Percentiles rank a stretch among this genome's conserved stretches.
Conservation (phyloP, 2,113 vertebrate species). For the Probosciger aterrimus region DNA sequence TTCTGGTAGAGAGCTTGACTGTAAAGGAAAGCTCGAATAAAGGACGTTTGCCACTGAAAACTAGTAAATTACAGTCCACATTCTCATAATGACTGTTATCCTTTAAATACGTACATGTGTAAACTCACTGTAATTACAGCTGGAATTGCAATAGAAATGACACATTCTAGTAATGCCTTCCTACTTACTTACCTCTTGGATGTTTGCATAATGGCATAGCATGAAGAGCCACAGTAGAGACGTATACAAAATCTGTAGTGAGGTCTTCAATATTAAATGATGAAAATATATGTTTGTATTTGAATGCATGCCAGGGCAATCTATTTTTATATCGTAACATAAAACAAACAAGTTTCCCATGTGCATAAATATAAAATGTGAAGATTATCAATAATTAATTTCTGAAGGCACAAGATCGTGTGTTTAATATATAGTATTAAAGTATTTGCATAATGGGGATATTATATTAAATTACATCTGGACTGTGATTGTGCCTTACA, state of each 20-base stretch:
- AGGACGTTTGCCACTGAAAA: not conserved
- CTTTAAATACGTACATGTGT: not conserved
- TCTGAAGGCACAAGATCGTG: not conserved
- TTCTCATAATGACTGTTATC: not conserved
- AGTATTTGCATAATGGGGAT: not conserved
- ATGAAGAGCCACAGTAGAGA: not conserved
- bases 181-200: not conserved
- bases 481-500: not conserved
- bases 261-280: not conserved
- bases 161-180: not conserved
- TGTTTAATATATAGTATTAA: not conserved
- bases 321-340: not conserved
- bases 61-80: not conserved
- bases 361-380: not conserved
- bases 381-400: not conserved
- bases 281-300: not conserved
- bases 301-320: not conserved
- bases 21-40: not conserved
- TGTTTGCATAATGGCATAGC: not conserved
- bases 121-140: not conserved
- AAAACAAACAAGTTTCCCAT: not conserved
- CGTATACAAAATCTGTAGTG: not conserved
- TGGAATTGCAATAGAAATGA: not conserved
- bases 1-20: slow-evolving; percentile 16
- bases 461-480: not conserved